Percentiles rank a stretch among this genome's conserved stretches.
Conservation (phyloP, 1,140 invertebrate genomes). For the Drosophila melanica region DNA sequence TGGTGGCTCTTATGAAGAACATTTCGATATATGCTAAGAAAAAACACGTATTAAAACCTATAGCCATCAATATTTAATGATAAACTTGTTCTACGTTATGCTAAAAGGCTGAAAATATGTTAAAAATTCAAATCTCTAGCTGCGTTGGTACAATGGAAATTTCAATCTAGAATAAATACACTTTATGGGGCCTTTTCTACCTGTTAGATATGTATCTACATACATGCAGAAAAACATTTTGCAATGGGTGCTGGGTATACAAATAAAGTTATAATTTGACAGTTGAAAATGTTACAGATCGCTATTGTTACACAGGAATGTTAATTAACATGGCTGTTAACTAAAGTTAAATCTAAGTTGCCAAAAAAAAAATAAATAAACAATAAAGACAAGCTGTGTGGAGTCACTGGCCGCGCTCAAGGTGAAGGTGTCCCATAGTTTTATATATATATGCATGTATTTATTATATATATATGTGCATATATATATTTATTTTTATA, state of each 20-base stretch:
- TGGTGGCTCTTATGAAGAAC: no score
- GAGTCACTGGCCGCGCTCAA: constrained; percentile 68
- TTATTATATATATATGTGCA: constrained; percentile 7
- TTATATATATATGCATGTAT: constrained; percentile 9
- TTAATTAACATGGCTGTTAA: constrained; percentile 5
- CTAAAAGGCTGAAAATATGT: no score
- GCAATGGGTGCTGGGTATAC: no score
- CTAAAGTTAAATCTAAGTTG: not conserved
- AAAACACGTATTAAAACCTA: no score
- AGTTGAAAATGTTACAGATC: constrained; percentile 4
- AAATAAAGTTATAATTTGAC: not conserved
- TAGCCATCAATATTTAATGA: no score
- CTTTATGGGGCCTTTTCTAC: no score
- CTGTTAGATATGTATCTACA: no score
- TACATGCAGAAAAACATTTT: not conserved
- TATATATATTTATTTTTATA: constrained; percentile 10
- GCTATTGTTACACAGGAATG: not conserved
- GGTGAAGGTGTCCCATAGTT: constrained; percentile 41
- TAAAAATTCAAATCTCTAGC: no score
- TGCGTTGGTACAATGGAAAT: no score
- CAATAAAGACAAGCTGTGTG: constrained; percentile 7
- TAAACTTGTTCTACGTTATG: no score
- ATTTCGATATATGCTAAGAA: no score
- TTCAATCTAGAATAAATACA: no score
- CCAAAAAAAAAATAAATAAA: not conserved